Conservation (phyloP, 2,797 vertebrate species). For the Neosilurus hyrtlii region DNA sequence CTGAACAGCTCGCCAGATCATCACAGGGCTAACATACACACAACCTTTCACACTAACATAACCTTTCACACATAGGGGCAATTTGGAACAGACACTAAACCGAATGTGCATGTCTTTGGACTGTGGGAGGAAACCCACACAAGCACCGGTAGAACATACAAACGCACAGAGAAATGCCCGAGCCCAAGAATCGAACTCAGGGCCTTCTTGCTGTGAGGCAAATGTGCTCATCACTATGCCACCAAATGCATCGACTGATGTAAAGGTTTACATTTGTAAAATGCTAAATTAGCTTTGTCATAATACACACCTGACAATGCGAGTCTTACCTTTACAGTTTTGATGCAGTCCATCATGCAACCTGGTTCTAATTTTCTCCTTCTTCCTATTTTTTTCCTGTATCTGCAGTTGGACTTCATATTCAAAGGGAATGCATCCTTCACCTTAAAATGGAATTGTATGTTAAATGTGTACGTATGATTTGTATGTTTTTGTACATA, state of each 20-base stretch:
- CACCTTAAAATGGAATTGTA: constrained; percentile 54
- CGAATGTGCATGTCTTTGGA: too few relatives aligned
- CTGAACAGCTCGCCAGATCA: too few relatives aligned
- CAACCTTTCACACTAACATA: too few relatives aligned
- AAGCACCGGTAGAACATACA: too few relatives aligned
- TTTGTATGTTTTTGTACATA: neutral
- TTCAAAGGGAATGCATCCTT: constrained; percentile 59
- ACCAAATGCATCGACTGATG: neutral
- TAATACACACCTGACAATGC: neutral
- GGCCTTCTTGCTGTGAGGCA: too few relatives aligned
- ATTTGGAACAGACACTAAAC: too few relatives aligned
- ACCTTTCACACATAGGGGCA: too few relatives aligned
- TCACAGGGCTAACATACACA: too few relatives aligned
- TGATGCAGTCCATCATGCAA: constrained; percentile 68
- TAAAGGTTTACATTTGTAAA: neutral
- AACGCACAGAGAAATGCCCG: too few relatives aligned
- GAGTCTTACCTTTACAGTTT: constrained; percentile 57
- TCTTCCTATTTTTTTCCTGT: constrained; percentile 57
- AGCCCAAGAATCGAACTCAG: too few relatives aligned
- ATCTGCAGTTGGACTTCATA: constrained; percentile 69
- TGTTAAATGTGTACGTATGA: neutral
- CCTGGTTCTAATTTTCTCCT: constrained; percentile 58
- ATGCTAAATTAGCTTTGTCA: neutral
- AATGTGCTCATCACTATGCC: too few relatives aligned
- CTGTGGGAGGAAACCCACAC: too few relatives aligned